Conservation (phyloP, 2,797 vertebrate species). For the Rousettus madagascariensis region DNA sequence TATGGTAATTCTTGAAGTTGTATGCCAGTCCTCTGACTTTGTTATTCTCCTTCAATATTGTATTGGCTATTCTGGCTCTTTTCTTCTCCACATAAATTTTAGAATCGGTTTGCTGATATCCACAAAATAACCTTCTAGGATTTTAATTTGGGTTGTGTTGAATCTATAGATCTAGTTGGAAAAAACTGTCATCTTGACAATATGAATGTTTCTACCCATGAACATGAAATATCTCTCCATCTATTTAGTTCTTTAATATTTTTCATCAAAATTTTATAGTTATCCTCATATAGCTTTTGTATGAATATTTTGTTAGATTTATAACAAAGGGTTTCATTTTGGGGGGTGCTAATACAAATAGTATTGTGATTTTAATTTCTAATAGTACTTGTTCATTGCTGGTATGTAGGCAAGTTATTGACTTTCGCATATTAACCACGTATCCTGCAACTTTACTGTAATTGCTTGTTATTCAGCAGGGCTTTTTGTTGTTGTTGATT, state of each 20-base stretch:
- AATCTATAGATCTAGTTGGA: not conserved
- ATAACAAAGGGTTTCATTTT: not conserved
- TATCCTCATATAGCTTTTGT: not conserved
- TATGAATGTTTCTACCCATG: not conserved
- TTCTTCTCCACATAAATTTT: not conserved
- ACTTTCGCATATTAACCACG: not conserved
- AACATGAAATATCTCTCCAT: not conserved
- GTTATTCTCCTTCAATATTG: not conserved
- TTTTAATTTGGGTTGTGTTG: not conserved
- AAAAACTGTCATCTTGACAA: not conserved
- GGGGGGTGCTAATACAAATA: not conserved
- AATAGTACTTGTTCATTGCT: not conserved
- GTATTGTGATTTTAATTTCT: not conserved
- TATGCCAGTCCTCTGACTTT: not conserved
- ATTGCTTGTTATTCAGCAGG: not conserved
- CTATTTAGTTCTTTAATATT: not conserved
- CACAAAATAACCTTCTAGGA: not conserved
- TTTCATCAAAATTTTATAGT: not conserved
- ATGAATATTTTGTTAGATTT: not conserved
- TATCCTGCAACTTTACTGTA: not conserved
- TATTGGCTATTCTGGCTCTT: not conserved
- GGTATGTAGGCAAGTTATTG: not conserved
- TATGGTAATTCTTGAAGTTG: not conserved
- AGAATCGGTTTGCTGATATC: not conserved
- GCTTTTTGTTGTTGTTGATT: not conserved